A percentile compares a stretch with the other conserved stretches of the same genome.
phyloP scores from a whole-genome alignment of 1,140 invertebrate genomes.

The Asobara japonica region DNA sequence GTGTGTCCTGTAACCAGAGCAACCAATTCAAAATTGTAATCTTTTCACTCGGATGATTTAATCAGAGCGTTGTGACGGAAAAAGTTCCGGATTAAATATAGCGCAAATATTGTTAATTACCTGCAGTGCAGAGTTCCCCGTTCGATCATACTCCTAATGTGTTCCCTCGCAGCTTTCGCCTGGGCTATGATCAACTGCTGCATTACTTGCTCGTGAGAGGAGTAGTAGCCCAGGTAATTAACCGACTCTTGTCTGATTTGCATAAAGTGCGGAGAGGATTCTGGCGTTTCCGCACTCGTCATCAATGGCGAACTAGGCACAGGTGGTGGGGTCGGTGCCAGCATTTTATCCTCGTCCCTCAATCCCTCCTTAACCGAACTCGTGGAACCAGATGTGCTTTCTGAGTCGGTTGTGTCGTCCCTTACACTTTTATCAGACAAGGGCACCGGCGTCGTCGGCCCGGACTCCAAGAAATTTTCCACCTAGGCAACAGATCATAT shows the following conservation, averaged over 20 bases:
- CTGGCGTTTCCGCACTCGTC: slow-evolving; percentile 44
- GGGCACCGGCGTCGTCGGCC: slow-evolving; percentile 43
- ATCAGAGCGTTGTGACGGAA: too few relatives aligned
- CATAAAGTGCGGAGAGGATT: slow-evolving; percentile 46
- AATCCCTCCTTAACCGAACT: slow-evolving; percentile 23
- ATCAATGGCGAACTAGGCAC: slow-evolving; percentile 59
- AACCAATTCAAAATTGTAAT: too few relatives aligned
- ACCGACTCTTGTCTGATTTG: slow-evolving; percentile 73
- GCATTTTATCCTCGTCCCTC: slow-evolving; percentile 32
- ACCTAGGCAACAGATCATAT: too few relatives aligned
- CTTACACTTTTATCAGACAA: slow-evolving; percentile 40
- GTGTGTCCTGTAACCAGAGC: too few relatives aligned
- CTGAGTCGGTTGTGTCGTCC: slow-evolving; percentile 41
- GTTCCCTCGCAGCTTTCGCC: slow-evolving; percentile 69
- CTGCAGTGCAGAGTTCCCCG: slow-evolving; percentile 76
- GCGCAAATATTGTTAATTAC: too few relatives aligned
- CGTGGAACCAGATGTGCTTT: slow-evolving; percentile 31
- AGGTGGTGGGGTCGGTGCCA: slow-evolving; percentile 59
- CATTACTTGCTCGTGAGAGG: slow-evolving; percentile 79
- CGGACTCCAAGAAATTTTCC: slow-evolving; percentile 52
- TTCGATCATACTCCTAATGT: slow-evolving; percentile 74
- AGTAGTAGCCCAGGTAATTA: slow-evolving; percentile 81
- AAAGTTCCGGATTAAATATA: too few relatives aligned
- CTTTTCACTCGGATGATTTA: too few relatives aligned
- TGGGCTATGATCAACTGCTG: slow-evolving; percentile 75